Conservation (phyloP, 2,113 vertebrate species). For the Gymnogyps californianus region DNA sequence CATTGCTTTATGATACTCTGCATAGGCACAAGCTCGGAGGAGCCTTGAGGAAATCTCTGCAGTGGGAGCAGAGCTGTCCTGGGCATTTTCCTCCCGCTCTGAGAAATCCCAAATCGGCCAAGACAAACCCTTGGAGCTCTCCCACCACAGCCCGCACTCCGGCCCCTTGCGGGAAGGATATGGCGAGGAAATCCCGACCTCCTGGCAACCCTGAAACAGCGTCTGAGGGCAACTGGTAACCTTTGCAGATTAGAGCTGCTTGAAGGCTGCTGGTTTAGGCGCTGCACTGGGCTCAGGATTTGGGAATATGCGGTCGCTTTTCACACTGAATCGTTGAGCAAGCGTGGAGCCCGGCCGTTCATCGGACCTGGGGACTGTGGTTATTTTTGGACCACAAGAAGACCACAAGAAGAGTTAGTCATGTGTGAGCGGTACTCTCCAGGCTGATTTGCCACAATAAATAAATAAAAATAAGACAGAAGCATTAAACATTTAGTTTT, state of each 20-base stretch:
- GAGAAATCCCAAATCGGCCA: neutral
- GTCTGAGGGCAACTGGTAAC: neutral
- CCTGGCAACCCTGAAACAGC: neutral
- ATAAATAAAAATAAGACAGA: neutral
- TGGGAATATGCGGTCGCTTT: neutral
- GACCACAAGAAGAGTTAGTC: neutral
- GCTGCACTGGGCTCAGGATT: neutral
- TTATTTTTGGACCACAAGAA: neutral
- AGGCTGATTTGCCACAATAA: neutral
- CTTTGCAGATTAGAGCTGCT: neutral
- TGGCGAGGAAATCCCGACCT: fast-evolving
- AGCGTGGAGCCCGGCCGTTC: neutral
- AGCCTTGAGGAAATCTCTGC: neutral
- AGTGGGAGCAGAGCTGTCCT: neutral
- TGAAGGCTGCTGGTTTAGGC: neutral
- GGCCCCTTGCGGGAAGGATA: neutral
- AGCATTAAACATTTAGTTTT: constrained; percentile 7
- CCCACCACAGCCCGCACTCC: neutral
- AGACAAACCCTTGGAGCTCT: neutral
- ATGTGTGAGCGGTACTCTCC: neutral
- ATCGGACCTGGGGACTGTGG: neutral
- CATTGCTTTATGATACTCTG: neutral
- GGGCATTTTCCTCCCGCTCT: neutral
- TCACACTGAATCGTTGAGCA: neutral
- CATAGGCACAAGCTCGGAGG: neutral